Percentiles rank a stretch among this genome's conserved stretches.
These are phyloP conservation scores for Ptilorrhoa leucosticta DNA, from an alignment of 2,113 vertebrate genomes.

Conservation along the genomic window DNA sequence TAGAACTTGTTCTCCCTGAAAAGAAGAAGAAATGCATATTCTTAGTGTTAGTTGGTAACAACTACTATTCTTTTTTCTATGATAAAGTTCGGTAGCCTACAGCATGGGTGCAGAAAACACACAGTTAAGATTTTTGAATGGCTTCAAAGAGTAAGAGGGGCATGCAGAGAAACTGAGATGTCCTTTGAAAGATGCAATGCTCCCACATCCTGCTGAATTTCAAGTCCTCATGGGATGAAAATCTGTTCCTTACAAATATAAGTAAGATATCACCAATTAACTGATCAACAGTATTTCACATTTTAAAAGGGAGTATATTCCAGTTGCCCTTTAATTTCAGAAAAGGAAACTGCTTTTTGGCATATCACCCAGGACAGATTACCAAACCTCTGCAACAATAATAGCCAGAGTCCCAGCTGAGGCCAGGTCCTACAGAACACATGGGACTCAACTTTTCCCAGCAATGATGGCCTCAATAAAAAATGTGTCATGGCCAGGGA, in stretches of 20 bases:
- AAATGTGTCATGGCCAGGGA: not conserved
- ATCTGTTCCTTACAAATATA: not conserved
- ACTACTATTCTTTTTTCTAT: not conserved
- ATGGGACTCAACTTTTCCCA: not conserved
- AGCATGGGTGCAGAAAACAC: not conserved
- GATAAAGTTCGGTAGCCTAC: not conserved
- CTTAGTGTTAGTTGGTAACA: not conserved
- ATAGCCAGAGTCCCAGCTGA: not conserved
- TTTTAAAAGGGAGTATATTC: not conserved
- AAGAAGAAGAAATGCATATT: slow-evolving; percentile 14
- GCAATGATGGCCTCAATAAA: not conserved
- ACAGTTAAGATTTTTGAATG: not conserved
- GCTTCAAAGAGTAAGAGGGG: not conserved
- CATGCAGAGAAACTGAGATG: not conserved
- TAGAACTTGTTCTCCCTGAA: slow-evolving; percentile 84
- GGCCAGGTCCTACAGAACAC: not conserved
- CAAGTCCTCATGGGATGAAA: not conserved
- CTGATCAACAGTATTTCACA: not conserved
- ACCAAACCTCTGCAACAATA: not conserved
- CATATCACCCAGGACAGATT: not conserved
- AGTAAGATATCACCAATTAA: not conserved
- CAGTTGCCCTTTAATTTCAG: not conserved
- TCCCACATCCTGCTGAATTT: not conserved
- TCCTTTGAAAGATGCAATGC: not conserved
- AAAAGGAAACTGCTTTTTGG: not conserved